A percentile compares a stretch with the other conserved stretches of the same genome.
Evolutionary conservation across 2,888 invertebrate genomes (phyloP).

Genomic region (Pantelozetes paolii): DNA sequence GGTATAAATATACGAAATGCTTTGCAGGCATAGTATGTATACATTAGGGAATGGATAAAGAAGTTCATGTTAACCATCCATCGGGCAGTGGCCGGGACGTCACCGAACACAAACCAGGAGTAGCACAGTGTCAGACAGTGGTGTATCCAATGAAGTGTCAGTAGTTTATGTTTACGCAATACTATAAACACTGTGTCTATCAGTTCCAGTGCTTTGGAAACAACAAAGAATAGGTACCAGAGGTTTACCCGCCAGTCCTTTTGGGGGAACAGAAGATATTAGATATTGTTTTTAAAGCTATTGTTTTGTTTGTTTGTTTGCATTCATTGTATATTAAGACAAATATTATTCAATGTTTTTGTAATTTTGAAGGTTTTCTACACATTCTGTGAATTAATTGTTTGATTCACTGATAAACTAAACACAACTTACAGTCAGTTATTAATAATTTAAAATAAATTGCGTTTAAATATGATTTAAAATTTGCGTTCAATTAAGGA

Average conservation of each 20-base stretch:
- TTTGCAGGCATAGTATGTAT: slow-evolving; percentile 79
- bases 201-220: slow-evolving; percentile 37
- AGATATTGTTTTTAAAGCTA: not conserved
- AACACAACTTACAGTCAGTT: no score
- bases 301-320: not conserved
- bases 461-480: no score
- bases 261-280: not conserved
- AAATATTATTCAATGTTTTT: no score
- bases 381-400: no score
- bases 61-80: slow-evolving; percentile 38
- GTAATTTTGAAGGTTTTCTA: no score
- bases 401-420: no score
- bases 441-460: no score
- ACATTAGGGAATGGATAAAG: slow-evolving; percentile 63
- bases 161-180: slow-evolving; percentile 34
- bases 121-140: slow-evolving; percentile 38
- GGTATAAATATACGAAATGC: slow-evolving; percentile 82
- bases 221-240: slow-evolving; percentile 39
- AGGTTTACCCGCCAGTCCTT: slow-evolving; percentile 39
- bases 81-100: slow-evolving; percentile 43
- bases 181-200: slow-evolving; percentile 39
- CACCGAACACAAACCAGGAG: slow-evolving; percentile 45
- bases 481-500: no score
- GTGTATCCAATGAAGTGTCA: slow-evolving; percentile 40
- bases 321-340: no score